Evolutionary conservation across 2,113 vertebrate species (phyloP).

Genomic region (Pongo abelii): DNA sequence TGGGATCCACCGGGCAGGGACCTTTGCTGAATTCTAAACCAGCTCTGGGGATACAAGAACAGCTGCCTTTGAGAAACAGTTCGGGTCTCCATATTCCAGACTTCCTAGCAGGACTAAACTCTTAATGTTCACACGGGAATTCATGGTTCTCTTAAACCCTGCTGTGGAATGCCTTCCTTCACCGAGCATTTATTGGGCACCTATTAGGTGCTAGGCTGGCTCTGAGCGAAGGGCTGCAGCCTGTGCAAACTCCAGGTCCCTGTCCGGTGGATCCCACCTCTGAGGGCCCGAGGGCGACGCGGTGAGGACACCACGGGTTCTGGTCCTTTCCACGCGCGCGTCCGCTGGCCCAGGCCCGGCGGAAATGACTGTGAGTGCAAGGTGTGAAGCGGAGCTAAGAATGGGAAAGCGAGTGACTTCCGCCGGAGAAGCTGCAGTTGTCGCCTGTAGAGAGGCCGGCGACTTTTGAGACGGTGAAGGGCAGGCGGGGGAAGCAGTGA

Average conservation of each 20-base stretch:
- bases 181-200: neutral
- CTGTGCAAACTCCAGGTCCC: neutral
- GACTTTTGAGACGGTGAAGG: too few relatives aligned
- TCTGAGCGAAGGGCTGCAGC: neutral
- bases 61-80: neutral
- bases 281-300: too few relatives aligned
- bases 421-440: neutral
- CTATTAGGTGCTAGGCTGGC: neutral
- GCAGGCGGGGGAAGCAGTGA: neutral
- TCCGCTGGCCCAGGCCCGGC: neutral
- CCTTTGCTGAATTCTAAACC: neutral
- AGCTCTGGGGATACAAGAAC: neutral
- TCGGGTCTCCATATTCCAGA: neutral
- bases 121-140: neutral
- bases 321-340: neutral
- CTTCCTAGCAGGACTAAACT: neutral
- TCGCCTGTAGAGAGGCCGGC: neutral
- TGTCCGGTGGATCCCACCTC: accelerated
- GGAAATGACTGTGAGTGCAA: neutral
- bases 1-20: too few relatives aligned
- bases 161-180: neutral
- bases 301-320: neutral
- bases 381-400: neutral
- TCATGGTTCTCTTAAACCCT: neutral
- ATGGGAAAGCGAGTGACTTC: neutral